phyloP scores from a whole-genome alignment of 2,113 vertebrate genomes.

The Lophotis ruficrista region DNA sequence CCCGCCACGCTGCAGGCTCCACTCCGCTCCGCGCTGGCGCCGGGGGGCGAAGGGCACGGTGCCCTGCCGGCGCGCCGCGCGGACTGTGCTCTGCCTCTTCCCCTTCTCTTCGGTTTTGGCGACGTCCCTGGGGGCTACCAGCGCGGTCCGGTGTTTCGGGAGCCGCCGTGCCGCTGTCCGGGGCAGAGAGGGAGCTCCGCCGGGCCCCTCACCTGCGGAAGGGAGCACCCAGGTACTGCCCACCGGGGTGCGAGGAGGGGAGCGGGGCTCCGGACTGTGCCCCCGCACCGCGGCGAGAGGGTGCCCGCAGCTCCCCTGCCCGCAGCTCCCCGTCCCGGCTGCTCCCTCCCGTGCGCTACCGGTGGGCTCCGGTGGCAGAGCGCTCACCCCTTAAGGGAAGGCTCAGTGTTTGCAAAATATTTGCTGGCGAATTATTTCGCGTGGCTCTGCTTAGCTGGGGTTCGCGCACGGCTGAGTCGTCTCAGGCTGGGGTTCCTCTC shows the following conservation, averaged over 20 bases:
- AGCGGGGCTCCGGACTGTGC: background rate
- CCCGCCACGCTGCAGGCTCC: background rate
- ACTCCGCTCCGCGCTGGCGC: background rate
- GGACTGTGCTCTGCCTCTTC: background rate
- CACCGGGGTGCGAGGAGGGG: background rate
- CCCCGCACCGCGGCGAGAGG: background rate
- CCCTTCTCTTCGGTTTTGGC: background rate
- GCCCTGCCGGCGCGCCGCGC: background rate
- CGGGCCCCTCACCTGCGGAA: background rate
- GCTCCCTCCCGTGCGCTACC: background rate
- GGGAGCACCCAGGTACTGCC: background rate
- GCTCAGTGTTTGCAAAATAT: slow-evolving; percentile 60
- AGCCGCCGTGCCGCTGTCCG: background rate
- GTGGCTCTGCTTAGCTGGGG: background rate
- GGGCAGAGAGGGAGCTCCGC: background rate
- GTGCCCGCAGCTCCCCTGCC: background rate
- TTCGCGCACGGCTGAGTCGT: background rate
- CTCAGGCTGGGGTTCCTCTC: slow-evolving; percentile 6
- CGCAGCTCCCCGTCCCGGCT: background rate
- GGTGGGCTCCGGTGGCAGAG: background rate
- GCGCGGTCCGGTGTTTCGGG: background rate
- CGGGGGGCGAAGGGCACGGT: background rate
- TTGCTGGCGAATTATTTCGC: slow-evolving; percentile 42
- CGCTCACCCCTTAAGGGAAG: slow-evolving; percentile 8
- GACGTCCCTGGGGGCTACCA: background rate